A percentile compares a stretch with the other conserved stretches of the same genome.
Conservation (phyloP, 2,113 vertebrate genomes). For the Spea multiplicata region DNA sequence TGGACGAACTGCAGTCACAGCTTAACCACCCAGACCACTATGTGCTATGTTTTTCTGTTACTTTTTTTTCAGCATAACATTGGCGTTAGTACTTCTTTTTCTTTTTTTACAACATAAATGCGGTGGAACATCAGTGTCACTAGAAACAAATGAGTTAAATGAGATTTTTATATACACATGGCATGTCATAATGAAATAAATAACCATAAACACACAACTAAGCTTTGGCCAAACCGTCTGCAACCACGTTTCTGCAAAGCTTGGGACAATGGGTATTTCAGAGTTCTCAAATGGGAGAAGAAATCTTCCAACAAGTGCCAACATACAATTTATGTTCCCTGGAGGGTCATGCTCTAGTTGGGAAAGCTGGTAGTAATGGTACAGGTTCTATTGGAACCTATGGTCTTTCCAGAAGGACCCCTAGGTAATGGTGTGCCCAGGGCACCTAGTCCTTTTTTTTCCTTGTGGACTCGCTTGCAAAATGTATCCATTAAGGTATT, state of each 20-base stretch:
- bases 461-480: too few relatives aligned
- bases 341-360: too few relatives aligned
- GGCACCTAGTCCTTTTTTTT: too few relatives aligned
- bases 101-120: constrained; percentile 31
- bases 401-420: too few relatives aligned
- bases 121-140: constrained; percentile 38
- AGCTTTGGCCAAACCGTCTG: not conserved
- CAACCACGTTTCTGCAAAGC: not conserved
- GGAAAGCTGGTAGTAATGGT: too few relatives aligned
- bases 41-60: constrained; percentile 30
- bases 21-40: constrained; percentile 36
- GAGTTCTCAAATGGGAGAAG: too few relatives aligned
- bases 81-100: constrained; percentile 14
- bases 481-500: too few relatives aligned
- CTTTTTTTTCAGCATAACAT: constrained; percentile 14
- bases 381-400: too few relatives aligned
- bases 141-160: constrained; percentile 22
- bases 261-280: too few relatives aligned
- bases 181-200: not conserved
- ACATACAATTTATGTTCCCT: too few relatives aligned
- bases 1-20: constrained; percentile 38
- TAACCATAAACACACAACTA: not conserved
- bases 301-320: too few relatives aligned
- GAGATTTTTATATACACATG: constrained; percentile 20
- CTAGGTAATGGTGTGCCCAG: too few relatives aligned